Evolutionary conservation across 2,113 vertebrate species (phyloP).

Genomic region (Chlorodrepanis virens): DNA sequence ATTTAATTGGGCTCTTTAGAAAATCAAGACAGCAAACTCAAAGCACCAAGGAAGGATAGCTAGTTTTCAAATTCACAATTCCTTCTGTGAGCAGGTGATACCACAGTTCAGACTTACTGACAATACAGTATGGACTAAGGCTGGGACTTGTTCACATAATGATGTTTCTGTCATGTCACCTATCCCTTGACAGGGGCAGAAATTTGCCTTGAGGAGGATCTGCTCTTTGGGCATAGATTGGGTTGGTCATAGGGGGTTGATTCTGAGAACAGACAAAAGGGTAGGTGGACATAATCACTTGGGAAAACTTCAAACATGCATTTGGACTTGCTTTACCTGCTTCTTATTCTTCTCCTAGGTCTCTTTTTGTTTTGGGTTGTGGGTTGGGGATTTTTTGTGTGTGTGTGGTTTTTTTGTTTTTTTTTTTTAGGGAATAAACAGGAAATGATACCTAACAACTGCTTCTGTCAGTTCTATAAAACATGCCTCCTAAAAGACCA

Average conservation of each 20-base stretch:
- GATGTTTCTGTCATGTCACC: background rate
- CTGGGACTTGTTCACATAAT: background rate
- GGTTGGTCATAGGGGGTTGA: background rate
- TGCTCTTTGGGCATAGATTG: background rate
- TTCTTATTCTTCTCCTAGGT: background rate
- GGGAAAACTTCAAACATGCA: background rate
- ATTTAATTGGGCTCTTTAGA: background rate
- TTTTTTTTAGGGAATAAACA: background rate
- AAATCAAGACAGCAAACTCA: background rate
- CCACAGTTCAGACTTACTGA: background rate
- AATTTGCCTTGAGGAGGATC: background rate
- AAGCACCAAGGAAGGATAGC: background rate
- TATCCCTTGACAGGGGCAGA: background rate
- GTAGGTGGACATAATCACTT: background rate
- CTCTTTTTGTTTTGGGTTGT: background rate
- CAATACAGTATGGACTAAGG: background rate
- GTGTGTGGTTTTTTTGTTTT: background rate
- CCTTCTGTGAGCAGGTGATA: background rate
- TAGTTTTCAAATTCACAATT: background rate
- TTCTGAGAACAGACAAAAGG: background rate
- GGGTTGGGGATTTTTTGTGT: background rate
- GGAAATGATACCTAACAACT: slow-evolving; percentile 18
- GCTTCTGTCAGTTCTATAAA: slow-evolving; percentile 45
- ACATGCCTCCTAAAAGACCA: background rate
- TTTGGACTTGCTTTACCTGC: background rate